Base-by-base conservation (phyloP, 2,113 vertebrate genomes). In the Anolis sagrei region DNA sequence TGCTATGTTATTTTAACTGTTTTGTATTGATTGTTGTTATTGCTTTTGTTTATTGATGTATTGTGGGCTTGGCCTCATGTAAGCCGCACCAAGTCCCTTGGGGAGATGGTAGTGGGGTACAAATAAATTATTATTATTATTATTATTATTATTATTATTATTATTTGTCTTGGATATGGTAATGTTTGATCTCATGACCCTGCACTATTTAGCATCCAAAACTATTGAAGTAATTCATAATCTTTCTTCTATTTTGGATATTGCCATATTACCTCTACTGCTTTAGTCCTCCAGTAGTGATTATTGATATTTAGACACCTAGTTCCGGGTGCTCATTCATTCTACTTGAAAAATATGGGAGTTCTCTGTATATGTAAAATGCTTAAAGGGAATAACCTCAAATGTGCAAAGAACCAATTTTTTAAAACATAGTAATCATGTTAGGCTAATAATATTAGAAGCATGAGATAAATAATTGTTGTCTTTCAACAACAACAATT, bases 181-280 rank as follows among this genome's bases (percentile, higher is more conserved):
- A 58, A 85, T n/a, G 32, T 18, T 83, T 61, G 36, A 23, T 62
- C 73, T 48, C 51, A 11, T 70, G 51, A 72, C 49, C 81, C 18
- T 72, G 66, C 78, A 88, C 76, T 84, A 51, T 48, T 76, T 81
- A 73, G 72, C 82, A 85, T 81, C 75, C 36, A 76, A 70, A 80
- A 61, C 49, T 61, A 18, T 70, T 88, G 49, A 81, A 49, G 25
- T 62, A 84, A 62, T 81, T 81, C 62, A 85, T 81, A 85, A 34
- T 76, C 32, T 81, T 81, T 85, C 87, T 75, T 69, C 62, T 58
- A 21, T 76, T 84, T 75, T 76, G 82, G 72, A 76, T 84, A 61
- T 66, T 76, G n/a, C n/a, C n/a, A n/a, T n/a, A 88, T 84, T 85
- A 80, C 61, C 29, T 39, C 19, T 76, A 58, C 48, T 80, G 61